Base-by-base conservation (phyloP, 2,113 vertebrate species). In the Dunckerocampus dactyliophorus region DNA sequence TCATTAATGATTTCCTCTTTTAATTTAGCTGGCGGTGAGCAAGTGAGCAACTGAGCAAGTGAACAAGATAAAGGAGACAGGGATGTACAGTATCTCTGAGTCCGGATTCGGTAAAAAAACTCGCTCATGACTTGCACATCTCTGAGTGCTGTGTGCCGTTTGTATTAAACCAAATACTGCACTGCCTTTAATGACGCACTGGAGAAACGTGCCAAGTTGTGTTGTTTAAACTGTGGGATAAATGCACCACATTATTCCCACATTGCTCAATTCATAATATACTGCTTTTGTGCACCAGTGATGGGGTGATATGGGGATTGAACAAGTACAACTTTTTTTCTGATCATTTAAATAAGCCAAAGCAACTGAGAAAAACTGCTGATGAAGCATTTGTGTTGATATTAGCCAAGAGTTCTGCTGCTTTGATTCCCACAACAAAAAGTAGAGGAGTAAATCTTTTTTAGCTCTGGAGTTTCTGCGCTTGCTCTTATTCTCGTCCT, bases 381-480 rank as follows among this genome's bases (percentile, higher is more conserved):
- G 34, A 34, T 21, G 1, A 47, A 54, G 39, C 8, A 39, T 12
- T 10, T 58, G 13, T 1, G 39, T 8, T 12, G 22, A 11, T 47
- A 11, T 66, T 31, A 51, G 15, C 4, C 17, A 12, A n/a, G 37
- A 16, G 28, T 39, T 16, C 47, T 47, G 42, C 51, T 12, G 1
- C 17, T 72, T 64, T 56, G 20, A 59, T 47, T 58, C 17, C 28
- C 31, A 46, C 22, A 24, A 20, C 10, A 61, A 21, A 62, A 65
- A 59, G 19, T n/a, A 6, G 55, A 21, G 34, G 16, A 56, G 37
- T 19, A 54, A 53, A 1, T 3, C 39, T 62, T 60, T 69, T 52
- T 53, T 60, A 19, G 46, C 46, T 21, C 58, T 63, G 28, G n/a
- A 62, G 48, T 45, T 55, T 21, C n/a, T n/a, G 0, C 9, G 43